Base-by-base conservation (phyloP, 2,888 invertebrate genomes). In the Cerastoderma edule region DNA sequence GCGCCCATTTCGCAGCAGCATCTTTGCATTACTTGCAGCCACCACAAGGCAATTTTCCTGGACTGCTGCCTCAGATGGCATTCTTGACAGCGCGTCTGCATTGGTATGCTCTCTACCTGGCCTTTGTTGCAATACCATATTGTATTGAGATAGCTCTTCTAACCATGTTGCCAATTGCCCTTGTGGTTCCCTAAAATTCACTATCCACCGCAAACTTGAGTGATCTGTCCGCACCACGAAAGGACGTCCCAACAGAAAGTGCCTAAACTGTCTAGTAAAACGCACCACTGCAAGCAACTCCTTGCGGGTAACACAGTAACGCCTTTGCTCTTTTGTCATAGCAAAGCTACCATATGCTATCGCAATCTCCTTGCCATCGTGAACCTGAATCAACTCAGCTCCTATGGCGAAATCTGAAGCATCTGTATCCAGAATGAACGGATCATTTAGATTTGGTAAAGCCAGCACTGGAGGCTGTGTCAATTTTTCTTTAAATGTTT, bases 191-290 rank as follows among this genome's bases (percentile, higher is more conserved):
- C 50, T 60, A 35, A 68, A 53, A 16, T 30, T 30, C 19, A 64
- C 2, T 22, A 74, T 33, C 66, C 69, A 69, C 19, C 57, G 64
- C 24, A 80, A 48, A 56, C 80, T 80, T 1, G 56, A 72, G 63
- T 83, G 81, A 39, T 80, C 82, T 1, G 80, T 83, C 19, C 78
- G 28, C 4, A 85, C 72, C 13, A 46, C 46, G 32, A 82, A 83
- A 5, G 24, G 16, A n/a, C 65, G 39, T 0, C 79, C 81, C 0
- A 79, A 67, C 39, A 83, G 65, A 44, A 81, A 85, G 32, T 83
- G 67, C 22, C 80, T 65, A 53, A 69, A 83, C 10, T 80, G 81
- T 32, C 76, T 54, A 1, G 72, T 76, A 30, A 81, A 80, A 0
- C 67, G 48, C 0, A 83, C 76, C 0, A 86, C 53, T n/a, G n/a